Evolutionary conservation across 2,113 vertebrate genomes (phyloP), one percentile per base, ranked within the genome.

Genomic region (Puma concolor): DNA sequence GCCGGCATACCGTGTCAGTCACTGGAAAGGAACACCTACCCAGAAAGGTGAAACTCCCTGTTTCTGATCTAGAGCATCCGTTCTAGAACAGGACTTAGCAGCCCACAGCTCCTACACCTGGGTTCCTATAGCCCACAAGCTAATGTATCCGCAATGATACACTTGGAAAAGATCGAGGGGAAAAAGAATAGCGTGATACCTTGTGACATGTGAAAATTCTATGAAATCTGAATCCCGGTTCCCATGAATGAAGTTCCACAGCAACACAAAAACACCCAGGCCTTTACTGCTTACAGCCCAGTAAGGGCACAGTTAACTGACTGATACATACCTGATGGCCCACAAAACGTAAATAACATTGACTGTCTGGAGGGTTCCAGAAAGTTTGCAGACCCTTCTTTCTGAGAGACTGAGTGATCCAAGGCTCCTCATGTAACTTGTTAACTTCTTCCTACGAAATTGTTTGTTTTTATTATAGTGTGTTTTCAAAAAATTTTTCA

Each of bases 341-440:
- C 71, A 44, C 8, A 4, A 48, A 31, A 0, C 0, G 0, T 36
- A 31, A 7, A 36, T 36, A 1, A 33, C 5, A 4, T 11, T 38
- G 8, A 7, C 76, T 13, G 0, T 16, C 33, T n/a, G 4, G 27
- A 57, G 33, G 48, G 29, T 9, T 15, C 13, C 36, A 50, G 38
- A 31, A n/a, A 60, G 31, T 14, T 17, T 41, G 84, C 76, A 9
- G 66, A 31, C 21, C 31, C 6, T 41, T n/a, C 19, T 67, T 91
- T 48, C 31, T 10, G 33, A 48, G 19, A 33, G 7, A 67, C 11
- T 0, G 19, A 71, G 41, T 15, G 41, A 71, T 36, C 33, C 86
- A 38, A 50, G 14, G 1, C 25, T 41, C 64, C 36, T 72, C 52
- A 11, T 25, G 2, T 44, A 31, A 67, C 64, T 81, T 66, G 23